phyloP scores from a whole-genome alignment of 2,797 vertebrate genomes.

The Alcedo atthis region DNA sequence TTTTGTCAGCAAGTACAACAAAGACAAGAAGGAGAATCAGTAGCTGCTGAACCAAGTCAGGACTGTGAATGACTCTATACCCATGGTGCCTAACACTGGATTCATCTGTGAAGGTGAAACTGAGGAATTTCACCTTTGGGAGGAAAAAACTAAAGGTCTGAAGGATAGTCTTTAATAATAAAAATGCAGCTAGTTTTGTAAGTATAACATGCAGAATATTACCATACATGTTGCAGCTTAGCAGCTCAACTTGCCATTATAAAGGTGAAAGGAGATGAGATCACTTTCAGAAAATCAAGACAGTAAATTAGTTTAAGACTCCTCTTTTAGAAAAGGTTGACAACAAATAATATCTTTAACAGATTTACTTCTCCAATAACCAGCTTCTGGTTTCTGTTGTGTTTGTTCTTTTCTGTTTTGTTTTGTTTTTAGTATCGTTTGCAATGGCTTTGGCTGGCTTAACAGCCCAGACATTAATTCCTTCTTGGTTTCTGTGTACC shows the following conservation, averaged over 20 bases:
- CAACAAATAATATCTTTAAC: background rate
- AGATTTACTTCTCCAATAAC: background rate
- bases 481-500: background rate
- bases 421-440: background rate
- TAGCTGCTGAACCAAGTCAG: background rate
- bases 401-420: background rate
- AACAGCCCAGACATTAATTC: background rate
- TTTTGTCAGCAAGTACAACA: background rate
- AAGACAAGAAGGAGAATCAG: background rate
- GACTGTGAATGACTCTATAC: background rate
- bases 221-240: background rate
- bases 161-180: background rate
- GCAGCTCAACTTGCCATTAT: background rate
- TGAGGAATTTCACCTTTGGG: background rate
- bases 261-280: background rate
- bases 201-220: background rate
- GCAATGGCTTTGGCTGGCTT: background rate
- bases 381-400: background rate
- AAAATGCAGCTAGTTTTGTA: background rate
- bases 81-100: no score
- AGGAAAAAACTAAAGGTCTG: background rate
- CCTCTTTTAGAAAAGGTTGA: background rate
- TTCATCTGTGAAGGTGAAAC: background rate
- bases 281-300: background rate
- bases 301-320: background rate